Conservation (phyloP, 2,113 vertebrate species). For the Ailuropoda melanoleuca region DNA sequence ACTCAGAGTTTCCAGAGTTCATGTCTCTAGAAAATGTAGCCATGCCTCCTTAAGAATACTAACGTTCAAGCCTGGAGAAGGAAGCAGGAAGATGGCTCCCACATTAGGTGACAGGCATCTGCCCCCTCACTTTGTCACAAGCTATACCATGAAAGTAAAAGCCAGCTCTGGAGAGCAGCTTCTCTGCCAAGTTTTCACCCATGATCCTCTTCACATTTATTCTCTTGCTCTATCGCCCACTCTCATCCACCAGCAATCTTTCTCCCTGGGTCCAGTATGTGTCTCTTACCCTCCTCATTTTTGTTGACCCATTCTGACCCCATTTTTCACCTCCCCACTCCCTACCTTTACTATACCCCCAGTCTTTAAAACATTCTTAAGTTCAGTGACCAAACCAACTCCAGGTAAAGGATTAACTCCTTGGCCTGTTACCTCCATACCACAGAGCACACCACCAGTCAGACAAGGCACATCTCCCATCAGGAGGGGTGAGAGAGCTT, state of each 20-base stretch:
- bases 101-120: neutral
- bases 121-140: neutral
- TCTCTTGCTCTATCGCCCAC: neutral
- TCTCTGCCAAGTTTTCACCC: neutral
- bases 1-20: neutral
- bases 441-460: neutral
- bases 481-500: neutral
- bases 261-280: neutral
- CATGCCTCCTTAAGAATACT: neutral
- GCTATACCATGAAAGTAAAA: neutral
- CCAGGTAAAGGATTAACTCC: neutral
- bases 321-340: neutral
- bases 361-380: neutral
- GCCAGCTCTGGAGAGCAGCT: neutral
- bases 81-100: neutral
- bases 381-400: neutral
- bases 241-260: neutral
- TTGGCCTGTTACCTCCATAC: neutral
- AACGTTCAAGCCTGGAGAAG: neutral
- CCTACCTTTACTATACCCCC: neutral
- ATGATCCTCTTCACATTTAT: neutral
- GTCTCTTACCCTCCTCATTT: neutral
- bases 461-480: neutral
- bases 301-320: neutral
- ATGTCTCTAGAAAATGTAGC: neutral